A percentile compares a stretch with the other conserved stretches of the same genome.
phyloP scores from a whole-genome alignment of 2,797 vertebrate genomes.

The Pitangus sulphuratus region DNA sequence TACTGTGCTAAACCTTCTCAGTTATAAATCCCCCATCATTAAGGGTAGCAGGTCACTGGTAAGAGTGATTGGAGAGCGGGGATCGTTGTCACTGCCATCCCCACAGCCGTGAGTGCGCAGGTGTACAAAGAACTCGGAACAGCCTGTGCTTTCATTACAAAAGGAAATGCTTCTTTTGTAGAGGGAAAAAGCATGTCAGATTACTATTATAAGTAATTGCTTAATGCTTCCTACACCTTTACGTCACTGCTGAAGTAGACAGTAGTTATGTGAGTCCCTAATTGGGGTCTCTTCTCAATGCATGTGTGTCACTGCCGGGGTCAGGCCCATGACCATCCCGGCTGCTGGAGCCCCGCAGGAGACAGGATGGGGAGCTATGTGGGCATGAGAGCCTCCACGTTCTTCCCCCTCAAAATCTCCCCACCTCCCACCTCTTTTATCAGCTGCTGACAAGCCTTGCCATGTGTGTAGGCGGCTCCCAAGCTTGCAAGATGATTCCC shows the following conservation, averaged over 20 bases:
- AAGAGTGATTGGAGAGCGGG: background rate
- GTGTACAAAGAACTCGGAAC: background rate
- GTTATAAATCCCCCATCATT: background rate
- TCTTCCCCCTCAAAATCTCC: slow-evolving; percentile 12
- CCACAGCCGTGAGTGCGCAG: background rate
- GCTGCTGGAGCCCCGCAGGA: background rate
- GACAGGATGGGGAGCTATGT: background rate
- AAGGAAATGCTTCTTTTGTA: slow-evolving; percentile 26
- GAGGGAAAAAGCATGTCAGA: background rate
- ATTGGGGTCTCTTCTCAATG: background rate
- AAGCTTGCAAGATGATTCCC: slow-evolving; percentile 33
- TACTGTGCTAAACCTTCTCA: slow-evolving; percentile 13
- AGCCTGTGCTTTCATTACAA: slow-evolving; percentile 26
- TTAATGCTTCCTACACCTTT: slow-evolving; percentile 6
- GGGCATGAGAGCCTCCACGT: background rate
- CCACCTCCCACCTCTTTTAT: slow-evolving; percentile 54
- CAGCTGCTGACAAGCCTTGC: slow-evolving; percentile 50
- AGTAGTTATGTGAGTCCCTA: background rate
- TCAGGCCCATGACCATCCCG: background rate
- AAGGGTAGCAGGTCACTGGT: background rate
- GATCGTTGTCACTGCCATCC: background rate
- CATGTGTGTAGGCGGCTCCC: slow-evolving; percentile 41
- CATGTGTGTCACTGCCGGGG: accelerated
- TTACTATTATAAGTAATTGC: background rate
- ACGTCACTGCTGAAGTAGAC: background rate